A percentile compares a stretch with the other conserved stretches of the same genome.
These are phyloP conservation scores for Netelia melanura DNA, from an alignment of 2,888 invertebrate genomes.

Conservation along the genomic window DNA sequence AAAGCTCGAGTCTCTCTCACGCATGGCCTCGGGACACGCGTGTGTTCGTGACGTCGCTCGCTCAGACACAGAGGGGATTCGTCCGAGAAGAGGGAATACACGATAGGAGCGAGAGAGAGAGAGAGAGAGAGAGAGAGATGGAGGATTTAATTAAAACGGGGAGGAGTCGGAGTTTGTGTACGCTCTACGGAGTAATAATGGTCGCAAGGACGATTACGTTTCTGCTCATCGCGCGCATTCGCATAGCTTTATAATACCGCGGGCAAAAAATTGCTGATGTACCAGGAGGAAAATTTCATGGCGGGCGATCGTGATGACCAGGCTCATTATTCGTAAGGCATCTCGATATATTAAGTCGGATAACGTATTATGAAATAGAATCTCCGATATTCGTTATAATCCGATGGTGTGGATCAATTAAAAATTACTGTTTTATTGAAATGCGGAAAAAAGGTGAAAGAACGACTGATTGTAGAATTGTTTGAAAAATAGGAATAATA, in stretches of 20 bases:
- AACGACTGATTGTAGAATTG: too few species aligned
- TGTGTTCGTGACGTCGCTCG: constrained; percentile 54
- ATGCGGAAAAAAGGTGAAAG: too few species aligned
- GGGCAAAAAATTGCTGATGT: constrained; percentile 27
- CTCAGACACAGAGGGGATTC: constrained; percentile 29
- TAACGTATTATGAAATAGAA: too few species aligned
- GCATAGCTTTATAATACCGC: not conserved
- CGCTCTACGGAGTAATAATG: constrained; percentile 52
- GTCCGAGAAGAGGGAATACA: constrained; percentile 46
- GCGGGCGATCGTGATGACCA: not conserved
- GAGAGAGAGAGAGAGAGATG: not conserved
- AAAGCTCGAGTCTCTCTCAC: not conserved
- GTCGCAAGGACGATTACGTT: constrained; percentile 61
- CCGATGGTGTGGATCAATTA: too few species aligned
- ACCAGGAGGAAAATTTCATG: constrained; percentile 1
- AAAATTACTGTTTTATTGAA: too few species aligned
- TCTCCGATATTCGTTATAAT: too few species aligned
- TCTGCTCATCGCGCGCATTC: constrained; percentile 35
- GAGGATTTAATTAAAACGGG: constrained; percentile 67
- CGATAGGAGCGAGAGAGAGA: not conserved
- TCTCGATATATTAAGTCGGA: too few species aligned
- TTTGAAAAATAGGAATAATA: too few species aligned
- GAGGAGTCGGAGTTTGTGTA: constrained; percentile 44
- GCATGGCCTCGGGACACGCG: constrained; percentile 63
- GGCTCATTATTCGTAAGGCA: too few species aligned